Evolutionary conservation across 2,888 invertebrate species (phyloP), one percentile per base, ranked within the genome.

Genomic region (Rhagophthalmus giganteus): DNA sequence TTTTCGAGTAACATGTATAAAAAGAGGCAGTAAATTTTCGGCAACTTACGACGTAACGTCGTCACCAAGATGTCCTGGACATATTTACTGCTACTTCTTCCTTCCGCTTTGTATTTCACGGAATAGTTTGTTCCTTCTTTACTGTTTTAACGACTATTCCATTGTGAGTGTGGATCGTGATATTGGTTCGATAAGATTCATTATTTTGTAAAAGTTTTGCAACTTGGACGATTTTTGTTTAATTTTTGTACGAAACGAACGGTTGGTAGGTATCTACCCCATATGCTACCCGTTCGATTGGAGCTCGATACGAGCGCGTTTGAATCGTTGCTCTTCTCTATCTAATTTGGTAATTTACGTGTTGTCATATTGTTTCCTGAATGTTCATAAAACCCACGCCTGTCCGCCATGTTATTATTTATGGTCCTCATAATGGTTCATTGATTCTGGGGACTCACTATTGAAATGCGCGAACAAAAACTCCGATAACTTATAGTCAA

Each of bases 381-480:
- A 63, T 65, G 65, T 67, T 66, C 63, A 65, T 63, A 65, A 66
- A 65, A 66, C 64, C 64, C 64, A 63, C 66, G 64, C 62, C 65
- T 64, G 65, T 65, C 68, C 62, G 63, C 63, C 59, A 59, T 58
- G 62, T 63, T 66, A 70, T 71, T 70, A 72, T 72, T 72, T 72
- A 72, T 70, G 67, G 66, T 67, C 64, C 66, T 70, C 72, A 72
- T 71, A 71, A 72, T 71, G 70, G 70, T 66, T 69, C 72, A 72
- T 71, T 72, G 72, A 70, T 70, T 73, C 66, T 66, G 62, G 65
- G 62, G 65, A 68, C 67, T 64, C 67, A 68, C 69, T 68, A 70
- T 69, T 68, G 70, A 70, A 69, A 69, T 67, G 63, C 67, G 63
- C 66, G 60, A 66, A 66, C 68, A 68, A 67, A 66, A 68, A 68